Conservation (phyloP, 2,888 invertebrate species). For the Byasa hedistus region DNA sequence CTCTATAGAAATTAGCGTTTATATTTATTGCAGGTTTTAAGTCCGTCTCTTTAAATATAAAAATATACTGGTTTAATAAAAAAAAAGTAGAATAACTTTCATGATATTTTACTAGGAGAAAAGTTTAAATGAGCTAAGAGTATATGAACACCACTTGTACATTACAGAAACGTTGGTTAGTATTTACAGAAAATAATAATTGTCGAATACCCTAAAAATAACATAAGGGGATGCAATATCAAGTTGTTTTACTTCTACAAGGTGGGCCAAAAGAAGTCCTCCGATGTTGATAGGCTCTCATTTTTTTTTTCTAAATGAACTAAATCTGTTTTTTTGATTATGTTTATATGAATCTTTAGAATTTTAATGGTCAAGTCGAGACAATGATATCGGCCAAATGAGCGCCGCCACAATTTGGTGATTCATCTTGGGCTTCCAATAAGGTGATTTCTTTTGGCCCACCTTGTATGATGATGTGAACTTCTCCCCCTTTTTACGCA, state of each 20-base stretch:
- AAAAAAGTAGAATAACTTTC: constrained; percentile 12
- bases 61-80: constrained; percentile 27
- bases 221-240: background rate
- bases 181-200: constrained; percentile 9
- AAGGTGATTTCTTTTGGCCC: no score
- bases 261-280: no score
- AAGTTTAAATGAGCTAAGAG: constrained; percentile 1
- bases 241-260: background rate
- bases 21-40: constrained; percentile 49
- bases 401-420: no score
- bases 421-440: no score
- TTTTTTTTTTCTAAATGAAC: no score
- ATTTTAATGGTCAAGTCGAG: no score
- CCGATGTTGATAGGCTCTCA: no score
- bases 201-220: constrained; percentile 3
- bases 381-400: no score
- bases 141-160: constrained; percentile 13
- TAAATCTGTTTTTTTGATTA: no score
- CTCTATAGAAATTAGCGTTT: constrained; percentile 33
- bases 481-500: background rate
- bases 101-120: constrained; percentile 13
- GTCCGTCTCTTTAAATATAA: constrained; percentile 48
- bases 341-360: no score
- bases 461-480: no score
- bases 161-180: constrained; percentile 2